Percentiles rank a stretch among this genome's conserved stretches.
Conservation (phyloP, 2,113 vertebrate species). For the Trichechus manatus region DNA sequence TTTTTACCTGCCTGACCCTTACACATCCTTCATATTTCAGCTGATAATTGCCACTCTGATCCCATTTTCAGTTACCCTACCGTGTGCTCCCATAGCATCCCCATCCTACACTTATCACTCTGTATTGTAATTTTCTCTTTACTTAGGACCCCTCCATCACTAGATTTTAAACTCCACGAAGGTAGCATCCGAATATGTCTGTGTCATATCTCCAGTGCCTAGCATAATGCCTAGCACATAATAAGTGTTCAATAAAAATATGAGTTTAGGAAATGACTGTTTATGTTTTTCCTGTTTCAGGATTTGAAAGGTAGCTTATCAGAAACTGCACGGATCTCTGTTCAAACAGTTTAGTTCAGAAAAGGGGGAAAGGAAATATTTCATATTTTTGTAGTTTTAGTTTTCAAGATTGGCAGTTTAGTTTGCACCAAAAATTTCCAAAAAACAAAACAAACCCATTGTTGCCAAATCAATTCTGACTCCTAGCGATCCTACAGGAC, state of each 20-base stretch:
- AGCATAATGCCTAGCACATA: not conserved
- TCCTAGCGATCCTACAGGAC: not conserved
- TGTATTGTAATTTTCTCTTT: not conserved
- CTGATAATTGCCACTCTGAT: not conserved
- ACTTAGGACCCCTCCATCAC: not conserved
- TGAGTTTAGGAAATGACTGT: not conserved
- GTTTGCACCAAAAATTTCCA: not conserved
- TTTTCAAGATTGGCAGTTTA: not conserved
- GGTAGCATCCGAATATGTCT: not conserved
- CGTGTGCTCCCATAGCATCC: not conserved
- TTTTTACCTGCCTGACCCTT: not conserved
- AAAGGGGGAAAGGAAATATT: not conserved
- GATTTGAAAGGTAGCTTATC: constrained; percentile 39
- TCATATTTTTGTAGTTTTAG: constrained; percentile 1
- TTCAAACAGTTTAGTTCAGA: not conserved
- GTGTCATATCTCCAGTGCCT: not conserved
- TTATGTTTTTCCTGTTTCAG: not conserved
- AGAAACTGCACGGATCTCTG: not conserved
- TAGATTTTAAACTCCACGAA: not conserved
- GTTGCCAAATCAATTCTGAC: not conserved
- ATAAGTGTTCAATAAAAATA: constrained; percentile 48
- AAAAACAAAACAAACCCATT: not conserved
- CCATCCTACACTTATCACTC: not conserved
- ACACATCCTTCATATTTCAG: not conserved
- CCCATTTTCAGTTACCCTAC: not conserved